Evolutionary conservation across 2,113 vertebrate genomes (phyloP), one percentile per base, ranked within the genome.

Genomic region (Theropithecus gelada): DNA sequence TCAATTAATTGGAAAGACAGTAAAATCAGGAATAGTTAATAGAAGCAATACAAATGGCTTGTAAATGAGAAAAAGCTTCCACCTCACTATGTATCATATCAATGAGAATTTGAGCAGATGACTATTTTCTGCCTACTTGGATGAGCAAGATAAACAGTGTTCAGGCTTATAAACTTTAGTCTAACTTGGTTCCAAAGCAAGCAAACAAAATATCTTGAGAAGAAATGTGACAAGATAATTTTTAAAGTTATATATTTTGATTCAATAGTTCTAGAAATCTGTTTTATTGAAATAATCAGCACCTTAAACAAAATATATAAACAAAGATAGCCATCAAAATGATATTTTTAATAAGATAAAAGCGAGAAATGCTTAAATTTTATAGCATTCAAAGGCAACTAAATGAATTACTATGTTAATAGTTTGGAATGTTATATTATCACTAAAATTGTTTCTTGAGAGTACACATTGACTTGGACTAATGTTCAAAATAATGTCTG

Each of bases 231-330:
- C 2, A 80, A 88, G 18, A 81, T 78, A 18, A 81, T 40, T 22
- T 88, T 64, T 18, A 86, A 90, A 52, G 35, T 82, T 9, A 70
- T 83, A 70, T 1, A 75, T 86, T 87, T 85, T 90, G 5, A 92
- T 81, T 82, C 9, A 66, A 8, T 87, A 84, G 80, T 84, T 92
- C 57, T 85, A 83, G 13, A 82, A 64, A 59, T 64, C 38, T 92
- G 14, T 64, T 43, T 80, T 61, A 61, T 85, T 82, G 82, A 94
- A 96, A 72, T 72, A 78, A 90, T 40, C 57, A 90, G 30, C 80
- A 78, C 7, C 7, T 85, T 50, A 93, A 90, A 91, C 11, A 48
- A 73, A 81, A 43, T 14, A 23, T 20, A 6, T 43, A 84, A 88
- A 52, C 5, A 79, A 89, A 96, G 18, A 68, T 57, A 59, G 3